phyloP scores from a whole-genome alignment of 2,797 vertebrate genomes.

The Hirundo rustica region DNA sequence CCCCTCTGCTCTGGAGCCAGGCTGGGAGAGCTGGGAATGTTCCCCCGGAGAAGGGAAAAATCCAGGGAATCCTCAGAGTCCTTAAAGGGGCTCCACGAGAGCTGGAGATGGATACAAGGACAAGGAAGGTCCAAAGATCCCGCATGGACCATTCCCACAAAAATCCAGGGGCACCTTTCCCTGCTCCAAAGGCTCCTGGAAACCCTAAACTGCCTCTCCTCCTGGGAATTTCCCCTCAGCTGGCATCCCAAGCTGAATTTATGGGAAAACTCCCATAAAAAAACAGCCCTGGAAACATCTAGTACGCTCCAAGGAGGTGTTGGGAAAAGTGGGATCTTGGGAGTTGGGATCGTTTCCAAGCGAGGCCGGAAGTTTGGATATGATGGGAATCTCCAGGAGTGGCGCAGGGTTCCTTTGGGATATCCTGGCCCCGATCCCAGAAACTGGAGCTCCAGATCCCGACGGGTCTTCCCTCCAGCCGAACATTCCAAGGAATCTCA shows the following conservation, averaged over 20 bases:
- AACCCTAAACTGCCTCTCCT: too few relatives aligned
- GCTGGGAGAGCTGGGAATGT: background rate
- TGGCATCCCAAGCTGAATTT: background rate
- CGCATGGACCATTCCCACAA: background rate
- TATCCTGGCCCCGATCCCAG: accelerated
- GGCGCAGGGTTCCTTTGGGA: accelerated
- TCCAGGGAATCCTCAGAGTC: background rate
- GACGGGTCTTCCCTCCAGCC: accelerated
- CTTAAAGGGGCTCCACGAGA: background rate
- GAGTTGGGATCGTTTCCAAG: accelerated
- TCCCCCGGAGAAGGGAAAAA: background rate
- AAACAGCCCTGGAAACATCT: background rate
- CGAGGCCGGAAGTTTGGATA: background rate
- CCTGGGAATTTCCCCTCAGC: background rate
- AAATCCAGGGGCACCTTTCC: background rate
- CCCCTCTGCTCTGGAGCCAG: too few relatives aligned
- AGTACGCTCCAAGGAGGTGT: background rate
- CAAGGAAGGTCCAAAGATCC: background rate
- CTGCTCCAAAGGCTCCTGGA: background rate
- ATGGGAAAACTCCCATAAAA: background rate
- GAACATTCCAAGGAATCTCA: background rate
- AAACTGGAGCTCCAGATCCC: background rate
- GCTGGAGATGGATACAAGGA: background rate
- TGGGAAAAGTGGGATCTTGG: accelerated
- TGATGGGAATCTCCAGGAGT: background rate